Base-by-base conservation (phyloP, 2,113 vertebrate species). In the Euleptes europaea region DNA sequence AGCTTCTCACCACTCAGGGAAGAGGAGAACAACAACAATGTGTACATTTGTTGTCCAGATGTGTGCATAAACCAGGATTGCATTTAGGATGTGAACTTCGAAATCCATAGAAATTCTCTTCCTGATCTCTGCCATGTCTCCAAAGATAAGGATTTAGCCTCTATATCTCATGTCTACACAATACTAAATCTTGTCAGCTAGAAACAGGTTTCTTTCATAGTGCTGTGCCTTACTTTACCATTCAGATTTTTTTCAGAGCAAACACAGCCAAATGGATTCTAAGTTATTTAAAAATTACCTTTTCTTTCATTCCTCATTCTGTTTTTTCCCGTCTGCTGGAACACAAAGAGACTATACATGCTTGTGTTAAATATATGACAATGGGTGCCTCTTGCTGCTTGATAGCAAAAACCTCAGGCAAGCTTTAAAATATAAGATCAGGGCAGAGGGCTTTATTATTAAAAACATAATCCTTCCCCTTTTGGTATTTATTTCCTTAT, bases 401-500 rank as follows among this genome's bases (percentile, higher is more conserved):
- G 49, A 28, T 86, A 75, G 84, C 75, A 86, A 93, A 88, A 17
- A 89, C 5, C 3, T 67, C 42, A 72, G 21, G 5, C 44, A 82
- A 19, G 9, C 47, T 73, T 65, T 80, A 75, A 89, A 90, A 11
- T 10, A 13, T 19, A 63, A 84, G 9, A 84, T 47, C 84, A 40
- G 31, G 40, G 84, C 88, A 78, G 49, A 42, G 49, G 28, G 23
- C 85, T 83, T 85, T 87, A 82, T 60, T 77, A 21, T 78, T 80
- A 44, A 88, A 89, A 90, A 85, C 5, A 2, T 10, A 19, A 86
- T 54, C 78, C 0, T 0, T 92, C 92, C 89, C 44, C 78, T 49
- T 49, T 89, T 85, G n/a, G 28, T 86, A 86, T 70, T 65, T 74
- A 26, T 82, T 26, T 51, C 1, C 15, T 86, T 85, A 85, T 33